Base-by-base conservation (phyloP, 2,113 vertebrate genomes). In the Sphaerodactylus townsendi region DNA sequence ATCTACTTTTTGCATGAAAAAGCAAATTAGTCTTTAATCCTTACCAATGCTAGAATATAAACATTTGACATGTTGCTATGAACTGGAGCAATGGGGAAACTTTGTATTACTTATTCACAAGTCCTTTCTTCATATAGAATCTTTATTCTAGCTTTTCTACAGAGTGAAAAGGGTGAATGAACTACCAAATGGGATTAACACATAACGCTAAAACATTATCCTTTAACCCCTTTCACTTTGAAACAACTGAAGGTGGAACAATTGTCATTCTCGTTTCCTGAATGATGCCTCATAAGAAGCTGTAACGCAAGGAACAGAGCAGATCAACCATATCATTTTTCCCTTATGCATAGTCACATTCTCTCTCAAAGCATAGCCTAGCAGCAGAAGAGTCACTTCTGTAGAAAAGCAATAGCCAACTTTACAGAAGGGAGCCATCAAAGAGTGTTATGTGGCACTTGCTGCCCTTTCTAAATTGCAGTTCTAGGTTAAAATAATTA, bases 401-500 rank as follows among this genome's bases (percentile, higher is more conserved):
- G 25, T 10, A 7, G 8, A 70, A 23, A 48, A 39, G 72, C 46
- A 59, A 4, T 81, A 69, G 23, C 44, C 50, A 0, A 69, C 35
- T 44, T 83, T 9, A 86, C 48, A 65, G 37, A 33, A 84, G 17
- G 62, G 39, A 59, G 15, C 7, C 69, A 64, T 11, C 1, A 7
- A 44, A 72, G 11, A 44, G 21, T 72, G 30, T 72, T 72, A 44
- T 28, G 64, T 41, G 41, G 84, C 81, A 21, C n/a, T 66, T 28
- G 33, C 28, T 1, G 6, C 10, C 8, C 78, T 74, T 66, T 82
- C 17, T 28, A 80, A 82, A 68, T 2, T 10, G 79, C 6, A 74
- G 59, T 33, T 73, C 59, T 19, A 21, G 87, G 82, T 90, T 86
- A 89, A 86, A 64, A 2, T 74, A 91, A 77, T 50, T 86, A 77